phyloP scores from a whole-genome alignment of 2,888 invertebrate species.

The Isoperla grammatica region DNA sequence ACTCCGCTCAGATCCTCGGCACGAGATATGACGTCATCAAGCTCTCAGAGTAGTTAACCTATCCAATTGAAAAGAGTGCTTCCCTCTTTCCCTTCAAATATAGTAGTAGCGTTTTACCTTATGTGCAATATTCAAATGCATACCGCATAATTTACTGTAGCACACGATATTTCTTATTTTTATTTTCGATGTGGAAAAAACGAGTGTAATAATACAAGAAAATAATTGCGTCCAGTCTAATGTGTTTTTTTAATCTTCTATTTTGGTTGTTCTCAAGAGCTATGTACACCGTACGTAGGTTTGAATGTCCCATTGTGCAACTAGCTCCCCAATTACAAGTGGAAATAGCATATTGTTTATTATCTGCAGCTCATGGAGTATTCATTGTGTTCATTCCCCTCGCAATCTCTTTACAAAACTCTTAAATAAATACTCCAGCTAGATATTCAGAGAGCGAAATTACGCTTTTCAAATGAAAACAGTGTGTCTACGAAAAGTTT shows the following conservation, averaged over 20 bases:
- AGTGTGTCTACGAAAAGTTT: neutral
- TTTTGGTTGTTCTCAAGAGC: neutral
- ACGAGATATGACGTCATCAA: conserved; percentile 28
- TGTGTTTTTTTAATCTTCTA: conserved; percentile 4
- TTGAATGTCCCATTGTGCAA: neutral
- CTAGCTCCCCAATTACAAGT: neutral
- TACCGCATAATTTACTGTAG: neutral
- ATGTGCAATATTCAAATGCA: conserved; percentile 30
- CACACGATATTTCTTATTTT: neutral
- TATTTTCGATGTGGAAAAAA: neutral
- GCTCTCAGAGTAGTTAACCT: conserved; percentile 28
- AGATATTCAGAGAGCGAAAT: conserved; percentile 5
- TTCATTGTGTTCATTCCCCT: conserved; percentile 4
- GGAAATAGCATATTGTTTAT: conserved; percentile 5
- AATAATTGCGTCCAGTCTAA: neutral
- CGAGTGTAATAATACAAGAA: neutral
- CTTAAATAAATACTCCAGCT: neutral
- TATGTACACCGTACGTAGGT: neutral
- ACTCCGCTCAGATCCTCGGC: conserved; percentile 6
- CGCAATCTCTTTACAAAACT: conserved; percentile 6
- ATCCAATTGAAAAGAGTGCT: conserved; percentile 31
- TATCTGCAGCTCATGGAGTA: conserved; percentile 10
- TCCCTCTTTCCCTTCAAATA: conserved; percentile 1
- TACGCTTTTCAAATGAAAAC: conserved; percentile 14
- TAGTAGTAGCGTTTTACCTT: conserved; percentile 22